Base-by-base conservation (phyloP, 2,113 vertebrate genomes). In the Scartelaos histophorus region DNA sequence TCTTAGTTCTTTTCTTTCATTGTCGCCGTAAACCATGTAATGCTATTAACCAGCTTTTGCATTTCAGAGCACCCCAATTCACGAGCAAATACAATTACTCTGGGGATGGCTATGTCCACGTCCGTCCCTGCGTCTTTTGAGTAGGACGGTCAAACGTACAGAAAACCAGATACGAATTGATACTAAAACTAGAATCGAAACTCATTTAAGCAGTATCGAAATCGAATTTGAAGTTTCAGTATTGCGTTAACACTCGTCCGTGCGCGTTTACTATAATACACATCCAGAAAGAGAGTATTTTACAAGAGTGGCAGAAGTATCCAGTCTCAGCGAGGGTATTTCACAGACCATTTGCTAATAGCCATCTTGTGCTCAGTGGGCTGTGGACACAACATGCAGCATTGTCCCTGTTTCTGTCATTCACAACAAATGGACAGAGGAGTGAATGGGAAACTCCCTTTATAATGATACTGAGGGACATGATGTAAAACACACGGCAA, bases 271-370 rank as follows among this genome's bases (percentile, higher is more conserved):
- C 80, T 73, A 73, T 54, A 54, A 62, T 54, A 56, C 76, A 51
- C 0, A 3, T 67, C 56, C 66, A 57, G 79, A 86, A 82, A 75
- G 21, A 62, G 79, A 65, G 57, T 64, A 67, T 78, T 85, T 86
- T 81, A 72, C 56, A 68, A 66, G 47, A 85, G 80, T 78, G 76
- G 70, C 68, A 17, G 65, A 62, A 77, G 49, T 70, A 77, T 84
- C 67, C 73, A 76, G 74, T 54, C 24, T 56, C 35, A 7, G 51
- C 71, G 49, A 61, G 58, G 69, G 62, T 82, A 62, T 90, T 85
- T 86, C 84, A 83, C 87, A 89, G 73, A 62, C 81, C 73, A 81
- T 89, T 90, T 85, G 65, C 69, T 87, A 89, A 91, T 84, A 83
- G 76, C 72, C 80, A 82, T 86, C 86, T 81, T 81, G 67, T 70